Evolutionary conservation across 2,113 vertebrate species (phyloP), one percentile per base, ranked within the genome.

Genomic region (Tenrec ecaudatus): DNA sequence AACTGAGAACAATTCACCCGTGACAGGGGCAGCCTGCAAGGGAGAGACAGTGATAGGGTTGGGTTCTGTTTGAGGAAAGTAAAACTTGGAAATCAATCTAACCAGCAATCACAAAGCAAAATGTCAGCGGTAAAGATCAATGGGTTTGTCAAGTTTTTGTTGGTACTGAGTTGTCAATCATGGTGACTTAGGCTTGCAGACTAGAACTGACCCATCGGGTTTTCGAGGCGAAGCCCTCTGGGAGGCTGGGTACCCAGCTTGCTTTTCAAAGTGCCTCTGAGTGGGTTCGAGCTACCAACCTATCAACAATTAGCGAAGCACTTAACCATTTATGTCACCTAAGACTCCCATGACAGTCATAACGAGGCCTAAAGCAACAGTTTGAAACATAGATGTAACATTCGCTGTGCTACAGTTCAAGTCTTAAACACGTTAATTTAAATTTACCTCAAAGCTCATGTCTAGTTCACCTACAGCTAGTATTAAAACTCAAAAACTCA

Each of bases 11-110:
- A 98, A 29, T 98, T 98, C 69, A 98, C 97, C 71, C 96, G 94
- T 38, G 98, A 97, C 96, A 99, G 96, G 81, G 98, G 95, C 76
- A 99, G 95, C 99, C 99, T 99, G 80, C 78, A 95, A 96, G 84
- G 73, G 58, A 90, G 4, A 90, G 68, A 95, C 79, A 89, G 27
- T 36, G 60, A 78, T 82, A 25, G 77, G 27, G 29, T 73, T 95
- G 68, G 88, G 68, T 87, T 83, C 9, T 31, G 0, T 78, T 89
- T 86, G 73, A 53, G 33, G 71, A 86, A 80, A 47, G 16, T 83
- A 83, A 53, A 8, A 96, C 88, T n/a, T 89, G 47, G 75, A 85
- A 89, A 85, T 77, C 62, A 93, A 22, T 25, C 85, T 78, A 89
- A 66, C 10, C 43, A 25, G 11, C 40, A 84, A n/a, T 60, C 20